Conservation (phyloP, 2,888 invertebrate species). For the Oxycera nigricornis region DNA sequence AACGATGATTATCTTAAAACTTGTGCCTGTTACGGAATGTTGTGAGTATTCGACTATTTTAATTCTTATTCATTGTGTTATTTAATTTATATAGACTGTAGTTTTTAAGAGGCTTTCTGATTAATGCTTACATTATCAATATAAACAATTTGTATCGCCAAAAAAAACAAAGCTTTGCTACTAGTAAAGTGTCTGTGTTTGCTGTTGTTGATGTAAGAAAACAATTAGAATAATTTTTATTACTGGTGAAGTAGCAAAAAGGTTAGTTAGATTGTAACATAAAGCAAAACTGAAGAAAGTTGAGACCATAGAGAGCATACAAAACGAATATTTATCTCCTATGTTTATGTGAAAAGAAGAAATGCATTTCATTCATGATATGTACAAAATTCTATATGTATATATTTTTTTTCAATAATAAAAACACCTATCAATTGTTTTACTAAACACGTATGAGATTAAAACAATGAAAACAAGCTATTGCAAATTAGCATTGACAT, state of each 20-base stretch:
- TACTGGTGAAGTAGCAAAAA: background rate
- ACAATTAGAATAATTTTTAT: no score
- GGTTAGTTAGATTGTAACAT: background rate
- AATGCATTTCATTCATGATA: conserved; percentile 20
- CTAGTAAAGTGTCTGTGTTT: background rate
- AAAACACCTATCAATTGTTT: no score
- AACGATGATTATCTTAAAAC: conserved; percentile 30
- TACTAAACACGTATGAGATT: no score
- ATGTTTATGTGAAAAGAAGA: conserved; percentile 7
- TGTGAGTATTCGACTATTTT: conserved; percentile 21
- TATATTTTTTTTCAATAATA: no score
- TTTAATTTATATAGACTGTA: no score
- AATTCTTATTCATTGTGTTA: no score
- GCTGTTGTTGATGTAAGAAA: background rate
- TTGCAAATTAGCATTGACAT: no score
- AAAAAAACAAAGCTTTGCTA: background rate
- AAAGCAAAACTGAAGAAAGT: background rate
- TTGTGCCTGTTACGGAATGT: conserved; percentile 25
- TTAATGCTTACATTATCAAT: background rate
- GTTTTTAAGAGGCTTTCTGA: no score
- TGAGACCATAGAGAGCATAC: background rate
- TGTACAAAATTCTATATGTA: conserved; percentile 19
- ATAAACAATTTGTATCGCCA: background rate
- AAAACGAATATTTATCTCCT: background rate
- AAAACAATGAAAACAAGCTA: no score